Percentiles rank a stretch among this genome's conserved stretches.
phyloP scores from a whole-genome alignment of 2,888 invertebrate genomes.

The Ferrisia virgata region DNA sequence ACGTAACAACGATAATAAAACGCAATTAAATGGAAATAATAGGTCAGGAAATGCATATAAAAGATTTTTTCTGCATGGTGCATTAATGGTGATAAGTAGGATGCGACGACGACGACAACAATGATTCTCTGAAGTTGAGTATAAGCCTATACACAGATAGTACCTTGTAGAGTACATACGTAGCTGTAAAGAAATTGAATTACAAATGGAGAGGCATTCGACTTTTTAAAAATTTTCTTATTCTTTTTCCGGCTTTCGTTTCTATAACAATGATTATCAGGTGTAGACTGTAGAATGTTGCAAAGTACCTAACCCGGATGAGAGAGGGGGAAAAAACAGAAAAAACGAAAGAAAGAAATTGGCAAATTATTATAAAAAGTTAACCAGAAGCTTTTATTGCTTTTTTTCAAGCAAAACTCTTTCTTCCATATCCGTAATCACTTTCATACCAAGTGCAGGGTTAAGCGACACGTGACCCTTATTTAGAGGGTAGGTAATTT shows the following conservation, averaged over 20 bases:
- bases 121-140: not conserved
- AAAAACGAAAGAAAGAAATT: not conserved
- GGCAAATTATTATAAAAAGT: not conserved
- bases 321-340: not conserved
- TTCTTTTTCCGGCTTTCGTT: not conserved
- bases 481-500: conserved; percentile 27
- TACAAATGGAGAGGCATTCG: not conserved
- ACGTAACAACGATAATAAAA: not conserved
- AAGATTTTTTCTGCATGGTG: not conserved
- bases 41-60: not conserved
- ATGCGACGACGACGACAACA: not conserved
- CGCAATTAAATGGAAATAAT: not conserved
- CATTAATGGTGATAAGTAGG: not conserved
- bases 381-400: conserved; percentile 5
- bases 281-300: not conserved
- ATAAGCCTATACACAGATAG: too few relatives aligned
- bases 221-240: not conserved
- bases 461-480: conserved; percentile 7
- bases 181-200: not conserved
- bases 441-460: not conserved
- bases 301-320: not conserved
- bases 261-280: not conserved
- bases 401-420: conserved; percentile 3
- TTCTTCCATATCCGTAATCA: conserved; percentile 18
- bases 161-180: too few relatives aligned